These are phyloP conservation scores for Muraenolepis orangiensis DNA, from an alignment of 2,797 vertebrate genomes.

Conservation along the genomic window DNA sequence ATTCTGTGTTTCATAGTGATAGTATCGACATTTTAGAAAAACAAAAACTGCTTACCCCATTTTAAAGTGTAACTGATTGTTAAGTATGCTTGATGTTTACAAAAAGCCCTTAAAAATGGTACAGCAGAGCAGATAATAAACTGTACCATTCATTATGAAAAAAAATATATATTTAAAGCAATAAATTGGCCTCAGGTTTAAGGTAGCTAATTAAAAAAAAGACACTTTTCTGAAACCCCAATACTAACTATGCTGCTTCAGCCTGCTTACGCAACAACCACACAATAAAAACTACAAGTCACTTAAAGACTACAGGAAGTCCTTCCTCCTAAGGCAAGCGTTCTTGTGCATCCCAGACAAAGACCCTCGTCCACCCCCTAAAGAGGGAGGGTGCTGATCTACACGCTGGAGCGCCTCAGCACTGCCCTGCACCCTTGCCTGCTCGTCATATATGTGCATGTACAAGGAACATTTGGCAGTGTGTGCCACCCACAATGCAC, in stretches of 20 bases:
- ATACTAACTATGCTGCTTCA: background rate
- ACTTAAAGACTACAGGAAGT: background rate
- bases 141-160: background rate
- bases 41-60: background rate
- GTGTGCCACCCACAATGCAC: background rate
- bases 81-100: background rate
- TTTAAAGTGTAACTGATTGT: background rate
- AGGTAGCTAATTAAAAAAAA: background rate
- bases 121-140: slow-evolving; percentile 3
- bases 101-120: slow-evolving; percentile 5
- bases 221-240: background rate
- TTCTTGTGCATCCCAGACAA: background rate
- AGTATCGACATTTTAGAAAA: background rate
- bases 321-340: background rate
- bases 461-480: background rate
- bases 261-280: background rate
- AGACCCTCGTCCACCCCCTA: background rate
- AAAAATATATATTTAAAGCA: background rate
- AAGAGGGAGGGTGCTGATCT: background rate
- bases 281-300: background rate
- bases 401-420: background rate
- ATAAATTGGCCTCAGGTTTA: slow-evolving; percentile 1
- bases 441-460: background rate
- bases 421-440: background rate
- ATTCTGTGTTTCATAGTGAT: background rate